Conservation (phyloP, 2,888 invertebrate genomes). For the Mellilla xanthometata region DNA sequence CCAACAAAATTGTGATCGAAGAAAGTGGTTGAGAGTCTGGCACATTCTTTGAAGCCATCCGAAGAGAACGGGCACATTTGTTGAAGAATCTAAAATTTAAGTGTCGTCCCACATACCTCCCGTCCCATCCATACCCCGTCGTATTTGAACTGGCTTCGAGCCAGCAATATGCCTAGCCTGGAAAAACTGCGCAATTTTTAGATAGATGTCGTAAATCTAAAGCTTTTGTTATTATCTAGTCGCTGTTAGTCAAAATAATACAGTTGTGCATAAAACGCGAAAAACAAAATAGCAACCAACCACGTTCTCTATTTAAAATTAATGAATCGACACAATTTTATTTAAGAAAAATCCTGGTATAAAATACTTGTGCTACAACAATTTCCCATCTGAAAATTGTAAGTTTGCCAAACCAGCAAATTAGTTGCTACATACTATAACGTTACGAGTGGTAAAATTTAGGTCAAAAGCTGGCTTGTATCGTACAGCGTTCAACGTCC, state of each 20-base stretch:
- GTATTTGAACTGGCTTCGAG: slow-evolving; percentile 64
- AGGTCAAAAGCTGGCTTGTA: slow-evolving; percentile 64
- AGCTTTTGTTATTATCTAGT: background rate
- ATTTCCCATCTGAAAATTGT: slow-evolving; percentile 5
- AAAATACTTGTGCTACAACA: too few species aligned
- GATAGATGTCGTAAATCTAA: slow-evolving; percentile 30
- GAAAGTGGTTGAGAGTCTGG: slow-evolving; percentile 10
- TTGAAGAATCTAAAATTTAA: slow-evolving; percentile 63
- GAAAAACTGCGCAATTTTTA: slow-evolving; percentile 66
- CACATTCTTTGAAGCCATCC: slow-evolving; percentile 9
- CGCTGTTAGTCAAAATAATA: background rate
- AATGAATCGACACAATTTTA: too few species aligned
- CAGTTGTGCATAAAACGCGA: background rate
- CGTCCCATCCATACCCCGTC: slow-evolving; percentile 45
- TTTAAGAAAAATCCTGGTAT: too few species aligned
- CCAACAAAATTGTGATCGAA: slow-evolving; percentile 6
- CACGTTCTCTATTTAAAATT: too few species aligned
- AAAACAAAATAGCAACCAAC: too few species aligned
- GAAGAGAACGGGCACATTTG: slow-evolving; percentile 19
- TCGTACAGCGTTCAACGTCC: slow-evolving; percentile 48
- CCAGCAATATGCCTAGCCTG: slow-evolving; percentile 66
- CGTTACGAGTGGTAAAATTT: slow-evolving; percentile 52
- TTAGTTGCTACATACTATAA: slow-evolving; percentile 36
- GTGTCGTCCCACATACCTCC: slow-evolving; percentile 53
- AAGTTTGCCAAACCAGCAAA: slow-evolving; percentile 16